These are phyloP conservation scores for Pterostichus madidus DNA, from an alignment of 2,888 invertebrate species.

Conservation along the genomic window DNA sequence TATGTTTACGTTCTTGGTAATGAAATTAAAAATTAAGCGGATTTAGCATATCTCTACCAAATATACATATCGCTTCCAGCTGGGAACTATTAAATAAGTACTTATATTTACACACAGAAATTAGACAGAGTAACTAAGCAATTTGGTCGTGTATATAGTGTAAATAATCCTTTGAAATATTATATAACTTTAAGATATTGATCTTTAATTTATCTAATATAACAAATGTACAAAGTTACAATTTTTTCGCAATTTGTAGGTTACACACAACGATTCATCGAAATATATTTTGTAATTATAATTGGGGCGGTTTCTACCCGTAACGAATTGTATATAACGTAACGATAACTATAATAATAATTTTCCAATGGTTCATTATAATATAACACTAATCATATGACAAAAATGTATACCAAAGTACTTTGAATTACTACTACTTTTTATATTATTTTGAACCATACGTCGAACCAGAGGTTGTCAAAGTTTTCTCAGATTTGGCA, in stretches of 20 bases:
- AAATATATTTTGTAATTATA: constrained; percentile 75
- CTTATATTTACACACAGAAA: constrained; percentile 52
- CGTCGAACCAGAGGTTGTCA: constrained; percentile 52
- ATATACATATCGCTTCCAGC: constrained; percentile 78
- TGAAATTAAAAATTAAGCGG: constrained; percentile 26
- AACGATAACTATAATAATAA: constrained; percentile 25
- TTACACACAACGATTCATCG: constrained; percentile 72
- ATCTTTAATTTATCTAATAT: constrained; percentile 57
- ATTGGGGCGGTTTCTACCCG: background rate
- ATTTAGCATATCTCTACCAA: constrained; percentile 74
- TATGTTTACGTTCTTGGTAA: constrained; percentile 29
- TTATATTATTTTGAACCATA: constrained; percentile 57
- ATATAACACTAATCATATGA: constrained; percentile 27
- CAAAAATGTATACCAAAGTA: constrained; percentile 45
- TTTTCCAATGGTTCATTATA: constrained; percentile 43
- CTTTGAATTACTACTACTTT: constrained; percentile 24
- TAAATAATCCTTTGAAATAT: constrained; percentile 57
- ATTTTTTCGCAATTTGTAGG: constrained; percentile 68
- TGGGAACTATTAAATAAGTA: constrained; percentile 72
- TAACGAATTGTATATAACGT: constrained; percentile 50
- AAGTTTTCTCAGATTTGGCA: constrained; percentile 15
- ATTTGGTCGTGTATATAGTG: constrained; percentile 65
- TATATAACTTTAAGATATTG: constrained; percentile 50
- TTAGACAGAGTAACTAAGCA: constrained; percentile 57
- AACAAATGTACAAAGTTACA: constrained; percentile 62